These are phyloP conservation scores for Euglossa dilemma DNA, from an alignment of 1,140 invertebrate genomes.

Conservation along the genomic window DNA sequence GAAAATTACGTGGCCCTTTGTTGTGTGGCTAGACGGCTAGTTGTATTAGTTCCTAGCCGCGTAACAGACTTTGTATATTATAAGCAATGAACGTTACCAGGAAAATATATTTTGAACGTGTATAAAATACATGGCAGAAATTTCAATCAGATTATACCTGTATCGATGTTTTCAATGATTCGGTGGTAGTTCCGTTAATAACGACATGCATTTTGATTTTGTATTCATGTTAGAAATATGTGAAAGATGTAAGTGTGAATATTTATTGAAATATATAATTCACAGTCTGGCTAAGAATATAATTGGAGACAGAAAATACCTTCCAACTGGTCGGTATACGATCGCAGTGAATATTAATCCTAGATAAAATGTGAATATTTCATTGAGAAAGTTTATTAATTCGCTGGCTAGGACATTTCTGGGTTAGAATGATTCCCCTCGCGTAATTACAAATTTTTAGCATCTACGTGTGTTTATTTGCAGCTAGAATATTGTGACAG, in stretches of 20 bases:
- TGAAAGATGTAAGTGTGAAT: too few species aligned
- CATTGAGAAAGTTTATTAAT: not conserved
- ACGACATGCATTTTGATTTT: too few species aligned
- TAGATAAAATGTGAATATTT: too few species aligned
- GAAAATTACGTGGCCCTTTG: conserved; percentile 29
- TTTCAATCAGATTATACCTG: not conserved
- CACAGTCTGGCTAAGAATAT: too few species aligned
- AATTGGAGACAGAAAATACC: too few species aligned
- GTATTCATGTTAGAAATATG: too few species aligned
- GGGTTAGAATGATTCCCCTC: not conserved
- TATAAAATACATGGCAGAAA: not conserved
- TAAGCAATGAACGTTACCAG: not conserved
- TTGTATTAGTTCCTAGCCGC: conserved; percentile 2
- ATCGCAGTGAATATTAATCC: too few species aligned
- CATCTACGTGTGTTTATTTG: too few species aligned
- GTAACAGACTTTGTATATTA: conserved; percentile 22
- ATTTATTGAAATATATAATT: too few species aligned
- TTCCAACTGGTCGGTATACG: too few species aligned
- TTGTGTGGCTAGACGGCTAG: not conserved
- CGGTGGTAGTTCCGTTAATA: too few species aligned
- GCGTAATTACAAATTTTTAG: not conserved
- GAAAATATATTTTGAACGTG: not conserved
- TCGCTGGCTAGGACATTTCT: not conserved
- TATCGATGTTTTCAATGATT: not conserved
- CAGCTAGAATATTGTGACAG: too few species aligned